Base-by-base conservation (phyloP, 2,888 invertebrate species). In the Melinaea menophilus region DNA sequence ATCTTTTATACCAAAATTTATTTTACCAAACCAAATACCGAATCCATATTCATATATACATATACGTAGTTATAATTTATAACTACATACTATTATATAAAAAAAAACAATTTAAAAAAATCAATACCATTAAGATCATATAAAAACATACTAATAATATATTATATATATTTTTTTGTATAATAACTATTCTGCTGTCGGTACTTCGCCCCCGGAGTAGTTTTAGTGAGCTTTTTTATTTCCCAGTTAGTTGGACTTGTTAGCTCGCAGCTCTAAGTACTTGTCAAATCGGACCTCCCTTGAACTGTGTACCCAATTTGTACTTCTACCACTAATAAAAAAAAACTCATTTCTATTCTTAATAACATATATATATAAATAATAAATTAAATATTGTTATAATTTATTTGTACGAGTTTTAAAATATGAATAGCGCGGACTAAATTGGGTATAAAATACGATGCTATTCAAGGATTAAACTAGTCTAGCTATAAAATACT, bases 211-310 rank as follows among this genome's bases (percentile, higher is more conserved):
- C 79, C 73, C 71, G 78, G 73, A 65, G 78, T 77, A 80, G 77
- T 77, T 76, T 77, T 76, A 78, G 79, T 82, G 81, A 80, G 84
- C 81, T 81, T 82, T 85, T 85, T 86, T 85, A 85, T 86, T 84
- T 82, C 81, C 79, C 79, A 79, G 86, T 88, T 86, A 87, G 82
- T 72, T 72, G 64, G 74, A 77, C 84, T 84, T 82, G 85, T 86
- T 85, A 84, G 81, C 78, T 78, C 72, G 76, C 69, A 73, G 72
- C 76, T 75, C 70, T 72, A 71, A 72, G 68, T 69, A 71, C 73
- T 75, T 69, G 74, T 75, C 73, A 75, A 72, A 71, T 63, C 66
- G 71, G 73, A 72, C 73, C 75, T 68, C 72, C 73, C 70, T 64
- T 61, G 66, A 65, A 67, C 58, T 59, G 31, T 51, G 51, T 45